These are phyloP conservation scores for Heterotis niloticus DNA, from an alignment of 2,113 vertebrate genomes.

Conservation along the genomic window DNA sequence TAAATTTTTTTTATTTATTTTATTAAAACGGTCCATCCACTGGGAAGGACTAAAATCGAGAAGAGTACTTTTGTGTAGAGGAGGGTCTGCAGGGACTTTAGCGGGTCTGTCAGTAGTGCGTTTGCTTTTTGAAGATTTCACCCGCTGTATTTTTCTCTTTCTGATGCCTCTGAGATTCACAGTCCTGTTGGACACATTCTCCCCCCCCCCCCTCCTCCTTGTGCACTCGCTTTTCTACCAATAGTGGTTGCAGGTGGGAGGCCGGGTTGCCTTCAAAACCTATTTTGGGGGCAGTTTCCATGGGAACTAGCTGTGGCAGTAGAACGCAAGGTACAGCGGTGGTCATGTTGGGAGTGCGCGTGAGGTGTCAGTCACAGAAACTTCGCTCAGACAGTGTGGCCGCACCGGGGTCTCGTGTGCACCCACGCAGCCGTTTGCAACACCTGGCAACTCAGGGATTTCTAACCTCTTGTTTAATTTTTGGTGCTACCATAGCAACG, in stretches of 20 bases:
- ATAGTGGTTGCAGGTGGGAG: slow-evolving; percentile 23
- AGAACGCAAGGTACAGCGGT: slow-evolving; percentile 1
- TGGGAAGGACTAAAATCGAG: background rate
- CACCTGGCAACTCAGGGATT: background rate
- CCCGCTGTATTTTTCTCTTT: background rate
- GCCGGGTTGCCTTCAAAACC: slow-evolving; percentile 15
- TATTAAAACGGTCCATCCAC: background rate
- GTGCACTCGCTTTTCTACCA: background rate
- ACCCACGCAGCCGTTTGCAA: background rate
- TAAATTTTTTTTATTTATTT: no score
- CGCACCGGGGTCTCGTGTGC: background rate
- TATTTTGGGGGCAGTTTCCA: slow-evolving; percentile 29
- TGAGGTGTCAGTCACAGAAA: slow-evolving; percentile 6
- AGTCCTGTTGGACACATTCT: background rate
- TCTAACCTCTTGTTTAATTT: background rate
- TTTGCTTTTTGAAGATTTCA: background rate
- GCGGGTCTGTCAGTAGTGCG: background rate
- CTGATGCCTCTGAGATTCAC: background rate
- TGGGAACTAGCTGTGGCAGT: slow-evolving; percentile 27
- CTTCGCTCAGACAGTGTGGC: background rate
- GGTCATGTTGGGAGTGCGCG: slow-evolving; percentile 4
- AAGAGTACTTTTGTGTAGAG: background rate
- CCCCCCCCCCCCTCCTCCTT: no score
- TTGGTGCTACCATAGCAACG: no score
- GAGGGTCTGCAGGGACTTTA: no score